Evolutionary conservation across 2,888 invertebrate genomes (phyloP).

Genomic region (Parnassius smintheus): DNA sequence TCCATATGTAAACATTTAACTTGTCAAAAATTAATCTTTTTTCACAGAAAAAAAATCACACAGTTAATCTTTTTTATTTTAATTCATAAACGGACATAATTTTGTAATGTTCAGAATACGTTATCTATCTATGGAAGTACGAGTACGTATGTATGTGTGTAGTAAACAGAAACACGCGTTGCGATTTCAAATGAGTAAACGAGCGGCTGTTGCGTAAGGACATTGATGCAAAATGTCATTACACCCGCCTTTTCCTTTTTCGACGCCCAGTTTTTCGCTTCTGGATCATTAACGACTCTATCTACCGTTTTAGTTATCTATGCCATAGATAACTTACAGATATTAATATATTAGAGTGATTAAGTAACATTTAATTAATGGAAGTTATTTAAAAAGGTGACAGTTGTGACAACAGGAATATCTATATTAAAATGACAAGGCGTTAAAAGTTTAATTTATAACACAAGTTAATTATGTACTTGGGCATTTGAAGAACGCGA

Average conservation of each 20-base stretch:
- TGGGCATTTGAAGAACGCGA: neutral
- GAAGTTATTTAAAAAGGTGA: too few species aligned
- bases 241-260: constrained; percentile 31
- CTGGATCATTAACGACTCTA: constrained; percentile 7
- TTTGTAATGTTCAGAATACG: neutral
- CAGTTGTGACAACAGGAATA: too few species aligned
- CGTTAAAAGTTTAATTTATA: neutral
- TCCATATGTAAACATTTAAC: too few species aligned
- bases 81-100: neutral
- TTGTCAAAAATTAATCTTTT: too few species aligned
- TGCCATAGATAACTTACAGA: neutral
- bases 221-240: constrained; percentile 31
- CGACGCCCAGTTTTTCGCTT: constrained; percentile 9
- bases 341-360: too few species aligned
- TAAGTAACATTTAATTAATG: too few species aligned
- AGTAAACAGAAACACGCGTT: constrained; percentile 22
- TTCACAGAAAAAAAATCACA: too few species aligned
- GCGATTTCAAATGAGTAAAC: constrained; percentile 28
- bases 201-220: constrained; percentile 25
- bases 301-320: neutral
- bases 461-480: neutral
- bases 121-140: constrained; percentile 9
- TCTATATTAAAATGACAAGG: neutral
- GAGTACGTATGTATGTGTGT: constrained; percentile 14
- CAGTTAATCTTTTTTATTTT: too few species aligned